Base-by-base conservation (phyloP, 1,140 invertebrate species). In the Dinothrombium tinctorium region DNA sequence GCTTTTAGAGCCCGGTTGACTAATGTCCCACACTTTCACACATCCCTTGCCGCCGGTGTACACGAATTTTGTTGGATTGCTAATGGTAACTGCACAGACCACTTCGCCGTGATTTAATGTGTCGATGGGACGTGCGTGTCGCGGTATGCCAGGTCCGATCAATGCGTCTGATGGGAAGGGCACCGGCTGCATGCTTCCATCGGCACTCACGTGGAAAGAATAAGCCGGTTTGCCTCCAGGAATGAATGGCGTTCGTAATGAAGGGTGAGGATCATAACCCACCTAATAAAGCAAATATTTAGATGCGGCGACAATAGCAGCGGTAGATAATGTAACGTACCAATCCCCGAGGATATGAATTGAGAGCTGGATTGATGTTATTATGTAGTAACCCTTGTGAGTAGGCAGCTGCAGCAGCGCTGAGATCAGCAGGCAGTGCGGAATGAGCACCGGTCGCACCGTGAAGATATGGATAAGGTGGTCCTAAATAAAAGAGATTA, bases 31-130 rank as follows among this genome's bases (percentile, higher is more conserved):
- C 0, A 95, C 79, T 63, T 95, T 96, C 33, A 96, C 89, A 62
- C 86, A 94, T 33, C 90, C 61, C 53, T 95, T 95, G 39, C 90
- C 90, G 14, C 90, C 90, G 11, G 90, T 96, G 60, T 92, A 96
- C 5, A 95, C 84, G 59, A 86, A 83, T 56, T 84, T 74, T 42
- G 80, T 83, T 25, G 80, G 76, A 60, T 80, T 81, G 39, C 64
- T 59, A 66, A 94, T 68, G 67, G 81, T 62, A 62, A 95, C 62
- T 65, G 89, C 58, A 73, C 90, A 71, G 63, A 96, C 63, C 11
- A 83, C 86, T 61, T 96, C 90, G 7, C 89, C 90, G 57, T 96
- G 90, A 47, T 72, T 76, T 46, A 96, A 59, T 4, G 81, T 86
- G 54, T 81, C 82, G 43, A 87, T 80, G 59, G 82, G 74, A 20